Conservation (phyloP, 2,113 vertebrate genomes). For the Eretmochelys imbricata region DNA sequence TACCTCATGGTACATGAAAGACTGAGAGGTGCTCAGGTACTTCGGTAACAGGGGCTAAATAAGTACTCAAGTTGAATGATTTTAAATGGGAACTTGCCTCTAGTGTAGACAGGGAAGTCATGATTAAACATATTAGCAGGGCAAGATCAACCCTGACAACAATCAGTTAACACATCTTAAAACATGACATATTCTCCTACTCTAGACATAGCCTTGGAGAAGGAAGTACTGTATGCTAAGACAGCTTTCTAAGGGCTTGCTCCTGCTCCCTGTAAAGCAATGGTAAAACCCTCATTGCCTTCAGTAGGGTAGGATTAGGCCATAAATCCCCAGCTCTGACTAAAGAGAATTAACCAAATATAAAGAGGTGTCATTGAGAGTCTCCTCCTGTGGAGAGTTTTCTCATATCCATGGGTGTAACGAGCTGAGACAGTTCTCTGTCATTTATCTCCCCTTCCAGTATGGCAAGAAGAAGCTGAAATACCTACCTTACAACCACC, state of each 20-base stretch:
- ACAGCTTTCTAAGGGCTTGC: background rate
- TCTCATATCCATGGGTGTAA: background rate
- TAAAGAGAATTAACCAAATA: background rate
- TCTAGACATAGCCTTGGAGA: background rate
- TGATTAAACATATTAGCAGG: background rate
- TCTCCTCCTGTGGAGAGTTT: background rate
- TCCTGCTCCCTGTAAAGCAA: background rate
- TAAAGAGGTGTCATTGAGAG: background rate
- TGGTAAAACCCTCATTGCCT: background rate
- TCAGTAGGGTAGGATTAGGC: background rate
- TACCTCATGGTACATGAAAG: background rate
- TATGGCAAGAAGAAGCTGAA: slow-evolving; percentile 95
- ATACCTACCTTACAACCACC: slow-evolving; percentile 89
- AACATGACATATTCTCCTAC: background rate
- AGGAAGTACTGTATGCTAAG: background rate
- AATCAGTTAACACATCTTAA: background rate
- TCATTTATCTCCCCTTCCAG: slow-evolving; percentile 74
- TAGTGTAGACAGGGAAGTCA: background rate
- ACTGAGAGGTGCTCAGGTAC: background rate
- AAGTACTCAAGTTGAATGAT: background rate
- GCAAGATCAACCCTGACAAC: background rate
- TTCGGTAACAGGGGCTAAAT: background rate
- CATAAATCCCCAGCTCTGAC: background rate
- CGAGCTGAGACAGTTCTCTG: slow-evolving; percentile 10
- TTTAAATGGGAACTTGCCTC: background rate